Conservation (phyloP, 2,113 vertebrate species). For the Myotis davidii region DNA sequence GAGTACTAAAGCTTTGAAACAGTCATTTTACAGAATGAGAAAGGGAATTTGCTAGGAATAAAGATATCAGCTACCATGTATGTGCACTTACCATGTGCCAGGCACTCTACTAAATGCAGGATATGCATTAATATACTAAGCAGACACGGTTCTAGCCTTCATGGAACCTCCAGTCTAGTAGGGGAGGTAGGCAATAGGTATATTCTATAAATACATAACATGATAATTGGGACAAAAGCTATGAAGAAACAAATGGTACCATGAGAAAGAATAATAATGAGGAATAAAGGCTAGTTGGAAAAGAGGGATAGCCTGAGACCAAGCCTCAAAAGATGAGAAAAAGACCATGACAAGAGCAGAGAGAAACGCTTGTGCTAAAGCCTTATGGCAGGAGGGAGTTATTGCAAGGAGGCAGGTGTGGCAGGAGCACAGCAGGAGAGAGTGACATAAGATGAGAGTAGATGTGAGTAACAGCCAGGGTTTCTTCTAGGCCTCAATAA, state of each 20-base stretch:
- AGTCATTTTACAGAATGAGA: neutral
- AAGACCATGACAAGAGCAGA: neutral
- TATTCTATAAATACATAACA: neutral
- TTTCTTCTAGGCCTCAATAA: conserved; percentile 1
- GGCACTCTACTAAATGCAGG: neutral
- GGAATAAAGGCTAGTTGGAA: neutral
- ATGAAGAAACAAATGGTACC: neutral
- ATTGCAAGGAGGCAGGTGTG: neutral
- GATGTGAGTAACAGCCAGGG: neutral
- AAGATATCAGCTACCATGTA: neutral
- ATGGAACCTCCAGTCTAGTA: neutral
- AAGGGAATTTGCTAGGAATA: neutral
- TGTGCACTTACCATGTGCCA: neutral
- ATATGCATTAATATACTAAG: neutral
- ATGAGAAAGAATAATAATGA: neutral
- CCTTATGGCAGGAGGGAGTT: neutral
- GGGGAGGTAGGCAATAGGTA: neutral
- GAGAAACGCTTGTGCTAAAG: neutral
- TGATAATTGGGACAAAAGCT: neutral
- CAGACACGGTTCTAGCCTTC: neutral
- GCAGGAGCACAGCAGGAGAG: neutral
- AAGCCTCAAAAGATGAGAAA: neutral
- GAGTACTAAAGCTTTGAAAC: neutral
- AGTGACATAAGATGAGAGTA: neutral
- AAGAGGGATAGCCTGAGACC: neutral